Percentiles rank a stretch among this genome's conserved stretches.
Evolutionary conservation across 2,797 vertebrate genomes (phyloP).

Genomic region (Chaunax sp.): DNA sequence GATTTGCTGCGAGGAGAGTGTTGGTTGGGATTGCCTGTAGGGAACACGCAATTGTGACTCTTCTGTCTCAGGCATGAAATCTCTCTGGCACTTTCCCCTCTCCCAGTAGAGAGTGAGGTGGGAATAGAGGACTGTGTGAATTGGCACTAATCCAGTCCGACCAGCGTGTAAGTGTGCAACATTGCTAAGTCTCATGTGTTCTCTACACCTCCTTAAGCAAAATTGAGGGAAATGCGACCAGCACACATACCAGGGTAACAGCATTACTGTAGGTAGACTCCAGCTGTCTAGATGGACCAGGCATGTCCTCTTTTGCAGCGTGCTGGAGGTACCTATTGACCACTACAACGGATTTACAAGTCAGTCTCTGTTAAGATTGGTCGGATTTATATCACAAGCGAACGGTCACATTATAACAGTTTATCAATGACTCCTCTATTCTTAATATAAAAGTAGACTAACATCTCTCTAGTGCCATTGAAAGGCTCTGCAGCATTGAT

Average conservation of each 20-base stretch:
- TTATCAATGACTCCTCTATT: constrained; percentile 54
- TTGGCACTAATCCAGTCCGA: constrained; percentile 75
- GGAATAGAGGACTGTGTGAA: constrained; percentile 61
- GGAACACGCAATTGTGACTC: constrained; percentile 69
- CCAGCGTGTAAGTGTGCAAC: constrained; percentile 65
- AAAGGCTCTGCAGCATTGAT: constrained; percentile 40
- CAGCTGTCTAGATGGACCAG: neutral
- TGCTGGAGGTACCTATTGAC: constrained; percentile 35
- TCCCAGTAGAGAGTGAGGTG: constrained; percentile 50
- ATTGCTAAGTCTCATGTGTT: constrained; percentile 52
- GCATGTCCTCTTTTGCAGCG: constrained; percentile 16
- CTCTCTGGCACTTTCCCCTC: constrained; percentile 69
- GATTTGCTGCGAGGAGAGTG: constrained; percentile 61
- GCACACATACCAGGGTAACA: constrained; percentile 34
- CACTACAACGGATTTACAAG: constrained; percentile 27
- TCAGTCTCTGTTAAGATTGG: constrained; percentile 47
- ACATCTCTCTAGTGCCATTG: constrained; percentile 31
- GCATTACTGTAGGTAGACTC: constrained; percentile 35
- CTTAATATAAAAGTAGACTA: constrained; percentile 48
- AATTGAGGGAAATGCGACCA: constrained; percentile 46
- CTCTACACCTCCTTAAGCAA: constrained; percentile 45
- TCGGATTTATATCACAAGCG: constrained; percentile 65
- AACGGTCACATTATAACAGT: constrained; percentile 52
- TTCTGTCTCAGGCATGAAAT: constrained; percentile 79
- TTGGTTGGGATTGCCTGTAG: constrained; percentile 67